Conservation (phyloP, 2,797 vertebrate genomes). For the Channallabes apus region DNA sequence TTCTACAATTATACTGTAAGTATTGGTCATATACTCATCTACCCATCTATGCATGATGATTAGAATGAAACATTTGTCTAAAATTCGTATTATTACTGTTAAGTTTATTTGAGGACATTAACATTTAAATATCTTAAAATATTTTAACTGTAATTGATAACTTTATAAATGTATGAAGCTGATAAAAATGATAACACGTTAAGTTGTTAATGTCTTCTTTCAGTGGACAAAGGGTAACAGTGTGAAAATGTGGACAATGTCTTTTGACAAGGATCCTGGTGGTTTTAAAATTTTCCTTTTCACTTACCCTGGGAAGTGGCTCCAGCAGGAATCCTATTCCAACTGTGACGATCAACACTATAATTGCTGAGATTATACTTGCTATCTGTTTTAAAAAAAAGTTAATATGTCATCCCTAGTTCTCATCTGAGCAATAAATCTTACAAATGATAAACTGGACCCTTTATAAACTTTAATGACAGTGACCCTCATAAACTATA, state of each 20-base stretch:
- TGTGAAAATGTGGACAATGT: neutral
- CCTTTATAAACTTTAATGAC: conserved; percentile 24
- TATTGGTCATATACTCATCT: neutral
- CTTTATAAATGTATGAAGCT: neutral
- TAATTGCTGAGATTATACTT: conserved; percentile 83
- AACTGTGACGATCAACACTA: conserved; percentile 87
- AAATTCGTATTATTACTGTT: neutral
- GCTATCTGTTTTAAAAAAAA: conserved; percentile 75
- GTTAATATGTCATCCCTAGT: conserved; percentile 11
- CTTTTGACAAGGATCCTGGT: neutral
- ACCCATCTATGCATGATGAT: neutral
- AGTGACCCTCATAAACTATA: neutral
- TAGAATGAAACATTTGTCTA: neutral
- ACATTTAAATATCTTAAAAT: neutral
- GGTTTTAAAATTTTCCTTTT: neutral
- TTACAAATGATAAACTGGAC: conserved; percentile 16
- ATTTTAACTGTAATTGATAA: neutral
- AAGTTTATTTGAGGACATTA: neutral
- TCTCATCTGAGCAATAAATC: neutral
- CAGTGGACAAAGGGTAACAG: neutral
- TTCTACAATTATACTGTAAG: neutral
- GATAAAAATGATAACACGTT: neutral
- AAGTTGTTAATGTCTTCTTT: neutral
- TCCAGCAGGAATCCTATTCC: conserved; percentile 85
- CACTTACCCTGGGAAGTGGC: conserved; percentile 87